A percentile compares a stretch with the other conserved stretches of the same genome.
Evolutionary conservation across 2,888 invertebrate species (phyloP).

Genomic region (Melipona beecheii): DNA sequence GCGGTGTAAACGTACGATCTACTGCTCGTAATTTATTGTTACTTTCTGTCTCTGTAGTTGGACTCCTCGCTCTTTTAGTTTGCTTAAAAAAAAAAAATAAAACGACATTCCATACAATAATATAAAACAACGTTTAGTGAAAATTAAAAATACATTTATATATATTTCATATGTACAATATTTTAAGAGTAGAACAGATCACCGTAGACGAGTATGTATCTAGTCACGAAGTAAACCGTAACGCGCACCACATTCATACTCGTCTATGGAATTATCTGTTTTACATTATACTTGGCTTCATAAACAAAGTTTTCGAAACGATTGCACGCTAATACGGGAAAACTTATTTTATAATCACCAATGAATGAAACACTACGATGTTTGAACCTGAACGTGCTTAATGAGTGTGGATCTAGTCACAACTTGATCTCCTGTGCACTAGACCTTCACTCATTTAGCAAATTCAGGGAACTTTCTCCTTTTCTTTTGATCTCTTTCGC

Average conservation of each 20-base stretch:
- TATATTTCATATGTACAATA: not conserved
- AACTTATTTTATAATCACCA: not conserved
- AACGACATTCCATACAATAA: not conserved
- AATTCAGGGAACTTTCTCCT: conserved; percentile 67
- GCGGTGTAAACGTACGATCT: conserved; percentile 62
- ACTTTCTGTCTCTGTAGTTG: conserved; percentile 55
- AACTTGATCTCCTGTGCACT: conserved; percentile 87
- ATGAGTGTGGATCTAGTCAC: conserved; percentile 97
- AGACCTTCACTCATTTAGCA: conserved; percentile 90
- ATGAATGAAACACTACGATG: conserved; percentile 41
- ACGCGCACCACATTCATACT: conserved; percentile 93
- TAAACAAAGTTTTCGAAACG: not conserved
- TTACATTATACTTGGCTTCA: conserved; percentile 2
- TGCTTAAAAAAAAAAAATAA: conserved; percentile 61
- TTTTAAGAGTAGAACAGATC: conserved; percentile 70
- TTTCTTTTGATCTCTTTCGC: conserved; percentile 10
- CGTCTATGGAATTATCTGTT: conserved; percentile 87
- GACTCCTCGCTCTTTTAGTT: conserved; percentile 74
- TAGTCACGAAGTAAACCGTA: conserved; percentile 88
- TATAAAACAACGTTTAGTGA: not conserved
- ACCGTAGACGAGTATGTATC: conserved; percentile 95
- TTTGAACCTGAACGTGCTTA: conserved; percentile 85
- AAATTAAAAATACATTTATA: not conserved
- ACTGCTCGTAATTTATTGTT: conserved; percentile 63
- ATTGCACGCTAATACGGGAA: too few species aligned